Evolutionary conservation across 2,888 invertebrate genomes (phyloP), one percentile per base, ranked within the genome.

Genomic region (Geophilus truncorum): DNA sequence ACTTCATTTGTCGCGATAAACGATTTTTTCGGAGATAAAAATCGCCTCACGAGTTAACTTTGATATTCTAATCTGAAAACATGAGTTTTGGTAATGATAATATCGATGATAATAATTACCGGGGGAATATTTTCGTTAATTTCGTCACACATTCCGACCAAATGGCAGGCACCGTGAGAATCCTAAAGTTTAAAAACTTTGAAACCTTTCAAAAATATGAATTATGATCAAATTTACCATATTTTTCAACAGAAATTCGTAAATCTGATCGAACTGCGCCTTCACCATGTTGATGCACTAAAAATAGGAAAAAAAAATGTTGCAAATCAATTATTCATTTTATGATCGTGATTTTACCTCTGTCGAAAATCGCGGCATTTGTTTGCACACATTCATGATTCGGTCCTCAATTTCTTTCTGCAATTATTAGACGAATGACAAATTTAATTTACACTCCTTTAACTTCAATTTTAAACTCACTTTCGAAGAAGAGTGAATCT

Each of bases 251-350:
- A 93, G 83, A 80, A 91, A 91, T 6, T 88, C 87, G 83, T 93
- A 91, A 81, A 95, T 92, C 76, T 91, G 90, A 84, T 92, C 91
- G 87, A 93, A 93, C 86, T 95, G 90, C 23, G 90, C 91, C 82
- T 93, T 88, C 34, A 93, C 90, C 15, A 93, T 90, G 85, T 92
- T 92, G 70, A 92, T 90, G 85, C 96, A 96, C 82, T 82, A 23
- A 25, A 80, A 77, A 78, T 18, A 30, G 30, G 1, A 15, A 77
- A 5, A 77, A n/a, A 1, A 1, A 77, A 10, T 30, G 4, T n/a
- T 30, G 5, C 3, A 76, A 25, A 21, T 6, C 76, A 9, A 7
- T 7, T 32, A 77, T 30, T 7, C 28, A 12, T 10, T 30, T 30
- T 30, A 30, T 12, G 3, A 28, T 77, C 3, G 9, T 77, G 9